Conservation (phyloP, 2,888 invertebrate species). For the Ophonus ardosiacus region DNA sequence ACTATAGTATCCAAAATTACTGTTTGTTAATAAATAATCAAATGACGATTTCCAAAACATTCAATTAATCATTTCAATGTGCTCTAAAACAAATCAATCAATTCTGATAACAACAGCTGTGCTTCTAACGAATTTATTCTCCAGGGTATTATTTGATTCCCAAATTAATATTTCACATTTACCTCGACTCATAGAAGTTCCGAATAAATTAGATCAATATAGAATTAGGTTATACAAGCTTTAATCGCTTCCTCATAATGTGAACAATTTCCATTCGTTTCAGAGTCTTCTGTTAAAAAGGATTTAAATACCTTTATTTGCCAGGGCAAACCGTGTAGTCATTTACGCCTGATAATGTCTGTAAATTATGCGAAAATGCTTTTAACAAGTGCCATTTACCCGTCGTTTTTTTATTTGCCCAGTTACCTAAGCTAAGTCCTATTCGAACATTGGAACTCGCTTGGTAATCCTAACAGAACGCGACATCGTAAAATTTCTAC, state of each 20-base stretch:
- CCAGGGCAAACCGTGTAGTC: constrained; percentile 21
- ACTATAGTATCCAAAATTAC: no score
- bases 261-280: background rate
- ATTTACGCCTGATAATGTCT: constrained; percentile 38
- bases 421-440: constrained; percentile 2
- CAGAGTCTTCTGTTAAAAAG: background rate
- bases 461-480: constrained; percentile 17
- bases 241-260: background rate
- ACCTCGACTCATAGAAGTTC: background rate
- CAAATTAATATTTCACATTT: background rate
- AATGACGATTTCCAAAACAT: background rate
- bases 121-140: background rate
- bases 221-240: background rate
- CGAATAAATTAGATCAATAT: background rate
- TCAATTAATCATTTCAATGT: background rate
- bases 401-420: constrained; percentile 20
- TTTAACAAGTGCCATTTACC: constrained; percentile 34
- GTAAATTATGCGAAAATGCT: constrained; percentile 52
- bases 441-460: constrained; percentile 23
- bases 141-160: background rate
- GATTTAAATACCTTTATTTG: constrained; percentile 45
- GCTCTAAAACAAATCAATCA: background rate
- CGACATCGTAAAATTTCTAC: constrained; percentile 30
- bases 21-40: background rate
- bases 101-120: background rate